Evolutionary conservation across 2,888 invertebrate species (phyloP), one percentile per base, ranked within the genome.

Genomic region (Drosophila histrio): DNA sequence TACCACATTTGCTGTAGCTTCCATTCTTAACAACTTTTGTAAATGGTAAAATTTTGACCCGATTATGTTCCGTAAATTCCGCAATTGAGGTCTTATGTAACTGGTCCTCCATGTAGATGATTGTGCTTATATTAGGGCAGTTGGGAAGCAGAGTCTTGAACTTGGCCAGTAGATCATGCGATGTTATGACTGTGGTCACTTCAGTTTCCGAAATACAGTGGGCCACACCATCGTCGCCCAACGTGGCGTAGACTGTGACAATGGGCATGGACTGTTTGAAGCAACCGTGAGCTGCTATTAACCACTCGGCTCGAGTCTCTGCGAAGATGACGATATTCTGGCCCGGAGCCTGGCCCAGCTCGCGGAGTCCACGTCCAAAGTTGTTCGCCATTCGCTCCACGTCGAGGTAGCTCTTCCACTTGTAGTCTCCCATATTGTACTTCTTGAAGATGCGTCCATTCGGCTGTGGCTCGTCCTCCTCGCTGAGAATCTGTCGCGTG

Each of bases 131-230:
- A 1, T 54, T 54, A 2, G 43, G 54, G 34, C 54, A 54, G 4
- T 26, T 34, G 43, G 22, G 3, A 0, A 54, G 8, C 6, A 54
- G 24, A 0, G n/a, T 17, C n/a, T 32, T 54, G 2, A 54, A n/a
- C 34, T 54, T 54, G 17, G 54, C 43, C 24, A 54, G 22, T 6
- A 54, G 54, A 2, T 44, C 24, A 17, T 44, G 34, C 13, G 54
- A 54, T 1, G 54, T 54, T 17, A 54, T 34, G 34, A 54, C 24
- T 0, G 44, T 54, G 54, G n/a, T 34, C 99, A 97, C 98, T 90
- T 98, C 97, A 0, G 99, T 98, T 93, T 99, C 98, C 91, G 97
- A 97, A 89, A 99, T 78, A 76, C 98, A 98, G 92, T 98, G 98
- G 7, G 96, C 95, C 69, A 99, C 96, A 2, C 98, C 99, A 3